Evolutionary conservation across 2,797 vertebrate species (phyloP), one percentile per base, ranked within the genome.

Genomic region (Falco concolor): DNA sequence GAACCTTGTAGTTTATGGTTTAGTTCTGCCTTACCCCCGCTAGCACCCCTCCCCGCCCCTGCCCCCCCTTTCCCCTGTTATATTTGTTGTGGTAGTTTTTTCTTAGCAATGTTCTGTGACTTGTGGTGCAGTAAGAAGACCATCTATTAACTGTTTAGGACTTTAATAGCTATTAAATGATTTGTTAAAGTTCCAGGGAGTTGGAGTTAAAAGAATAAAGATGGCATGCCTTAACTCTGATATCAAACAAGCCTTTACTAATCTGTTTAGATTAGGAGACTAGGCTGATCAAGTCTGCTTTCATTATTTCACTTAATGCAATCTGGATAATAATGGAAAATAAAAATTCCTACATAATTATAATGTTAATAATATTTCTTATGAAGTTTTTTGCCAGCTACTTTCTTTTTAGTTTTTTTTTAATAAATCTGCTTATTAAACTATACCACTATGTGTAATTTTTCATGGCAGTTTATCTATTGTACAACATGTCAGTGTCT

Each of bases 61-160:
- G n/a, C 2, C 3, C 2, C 11, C 10, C 6, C 1, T n/a, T n/a
- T n/a, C 8, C 15, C 16, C 10, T 27, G 18, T 57, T 40, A 40
- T 42, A 15, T 42, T 42, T 52, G 63, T 21, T 42, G 8, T 76
- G 19, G 6, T 65, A 13, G 10, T 53, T 84, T 23, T 57, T 69
- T 88, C 19, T 49, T 76, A 61, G 18, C 50, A 69, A 73, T 5
- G 14, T 85, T 91, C 47, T 69, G 12, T 57, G 67, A 73, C 27
- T 89, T 87, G 18, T 4, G 18, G n/a, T 42, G 20, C 59, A 23
- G 69, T 80, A 65, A 69, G 36, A 67, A 19, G 11, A 80, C 28
- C 44, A 74, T 47, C 59, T 80, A 49, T 77, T 38, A 82, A 69
- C 30, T 54, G 34, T 50, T 95, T 76, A 59, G 64, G n/a, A 54